phyloP scores from a whole-genome alignment of 2,797 vertebrate species.

The Esox lucius region DNA sequence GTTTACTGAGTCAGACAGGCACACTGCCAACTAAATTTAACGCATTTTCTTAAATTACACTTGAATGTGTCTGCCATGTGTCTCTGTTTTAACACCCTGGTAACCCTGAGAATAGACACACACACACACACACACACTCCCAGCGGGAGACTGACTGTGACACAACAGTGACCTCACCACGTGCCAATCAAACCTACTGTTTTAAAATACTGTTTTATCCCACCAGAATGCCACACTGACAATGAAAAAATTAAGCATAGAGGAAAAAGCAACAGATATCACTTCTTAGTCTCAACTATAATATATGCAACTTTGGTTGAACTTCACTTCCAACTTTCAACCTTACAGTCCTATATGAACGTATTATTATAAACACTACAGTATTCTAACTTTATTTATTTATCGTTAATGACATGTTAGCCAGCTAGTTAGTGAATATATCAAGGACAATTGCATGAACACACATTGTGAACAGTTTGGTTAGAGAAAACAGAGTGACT shows the following conservation, averaged over 20 bases:
- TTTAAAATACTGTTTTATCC: constrained; percentile 48
- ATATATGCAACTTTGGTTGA: constrained; percentile 21
- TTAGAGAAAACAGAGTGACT: not conserved
- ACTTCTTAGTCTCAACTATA: constrained; percentile 35
- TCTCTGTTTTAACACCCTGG: constrained; percentile 45
- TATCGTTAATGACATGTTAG: not conserved
- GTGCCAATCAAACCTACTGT: constrained; percentile 49
- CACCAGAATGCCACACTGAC: constrained; percentile 27
- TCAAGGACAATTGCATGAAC: not conserved
- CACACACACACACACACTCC: constrained; percentile 9
- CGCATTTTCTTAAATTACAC: constrained; percentile 50
- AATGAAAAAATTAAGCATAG: not conserved
- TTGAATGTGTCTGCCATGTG: constrained; percentile 66
- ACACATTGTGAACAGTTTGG: not conserved
- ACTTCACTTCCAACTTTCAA: not conserved
- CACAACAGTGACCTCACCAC: constrained; percentile 66
- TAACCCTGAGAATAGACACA: constrained; percentile 31
- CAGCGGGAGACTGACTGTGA: constrained; percentile 59
- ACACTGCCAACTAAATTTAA: constrained; percentile 35
- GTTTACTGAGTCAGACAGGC: not conserved
- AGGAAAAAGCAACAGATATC: constrained; percentile 12
- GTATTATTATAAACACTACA: not conserved
- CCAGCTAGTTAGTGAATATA: not conserved
- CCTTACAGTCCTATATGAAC: not conserved
- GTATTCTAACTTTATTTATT: not conserved